Evolutionary conservation across 1,140 invertebrate genomes (phyloP).

Genomic region (Limonius californicus): DNA sequence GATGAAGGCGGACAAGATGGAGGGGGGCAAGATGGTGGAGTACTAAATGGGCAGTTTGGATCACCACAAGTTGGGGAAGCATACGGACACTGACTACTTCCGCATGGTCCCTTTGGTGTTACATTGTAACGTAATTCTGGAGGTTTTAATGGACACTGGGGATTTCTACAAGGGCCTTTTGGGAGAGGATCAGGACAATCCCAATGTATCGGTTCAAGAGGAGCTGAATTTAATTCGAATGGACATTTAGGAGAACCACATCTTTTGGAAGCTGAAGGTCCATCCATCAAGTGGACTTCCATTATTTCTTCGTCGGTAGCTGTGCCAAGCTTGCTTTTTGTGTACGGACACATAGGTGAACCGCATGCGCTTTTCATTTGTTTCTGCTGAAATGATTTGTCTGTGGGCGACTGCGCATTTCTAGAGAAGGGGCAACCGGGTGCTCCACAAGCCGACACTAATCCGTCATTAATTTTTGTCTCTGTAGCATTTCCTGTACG

Average conservation of each 20-base stretch:
- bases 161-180: slow-evolving; percentile 39
- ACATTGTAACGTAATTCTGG: not conserved
- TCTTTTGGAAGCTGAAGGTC: slow-evolving; percentile 4
- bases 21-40: slow-evolving; percentile 21
- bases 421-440: slow-evolving; percentile 26
- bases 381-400: slow-evolving; percentile 23
- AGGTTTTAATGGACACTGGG: slow-evolving; percentile 39
- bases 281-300: slow-evolving; percentile 29
- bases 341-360: slow-evolving; percentile 37
- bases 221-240: slow-evolving; percentile 12
- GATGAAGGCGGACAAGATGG: not conserved
- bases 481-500: not conserved
- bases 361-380: slow-evolving; percentile 36
- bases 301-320: slow-evolving; percentile 33
- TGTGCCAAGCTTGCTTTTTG: slow-evolving; percentile 38
- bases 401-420: slow-evolving; percentile 13
- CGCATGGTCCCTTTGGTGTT: slow-evolving; percentile 27
- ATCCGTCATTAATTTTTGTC: not conserved
- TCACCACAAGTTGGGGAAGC: slow-evolving; percentile 30
- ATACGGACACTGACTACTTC: slow-evolving; percentile 33
- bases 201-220: slow-evolving; percentile 41
- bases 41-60: slow-evolving; percentile 32
- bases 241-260: slow-evolving; percentile 16
- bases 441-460: slow-evolving; percentile 24
- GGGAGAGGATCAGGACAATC: slow-evolving; percentile 46